A percentile compares a stretch with the other conserved stretches of the same genome.
Evolutionary conservation across 2,113 vertebrate species (phyloP).

Genomic region (Hippopotamus amphibius): DNA sequence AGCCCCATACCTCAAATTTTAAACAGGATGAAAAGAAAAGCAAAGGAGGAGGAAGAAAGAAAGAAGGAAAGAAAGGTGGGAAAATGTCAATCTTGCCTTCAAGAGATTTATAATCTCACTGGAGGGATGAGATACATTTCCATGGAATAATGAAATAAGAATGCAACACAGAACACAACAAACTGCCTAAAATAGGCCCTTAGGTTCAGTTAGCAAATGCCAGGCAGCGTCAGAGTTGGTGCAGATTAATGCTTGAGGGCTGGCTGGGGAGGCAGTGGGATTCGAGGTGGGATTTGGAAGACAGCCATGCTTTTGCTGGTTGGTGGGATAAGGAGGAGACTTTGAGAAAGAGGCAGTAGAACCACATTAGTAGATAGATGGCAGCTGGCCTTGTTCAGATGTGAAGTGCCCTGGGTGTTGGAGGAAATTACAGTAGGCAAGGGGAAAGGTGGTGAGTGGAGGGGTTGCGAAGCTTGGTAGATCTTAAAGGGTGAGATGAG

Average conservation of each 20-base stretch:
- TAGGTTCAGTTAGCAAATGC: not conserved
- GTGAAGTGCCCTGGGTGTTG: rapidly evolving
- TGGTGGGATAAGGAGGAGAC: no score
- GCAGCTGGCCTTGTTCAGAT: not conserved
- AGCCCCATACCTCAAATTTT: not conserved
- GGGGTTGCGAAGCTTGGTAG: no score
- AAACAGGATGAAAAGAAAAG: not conserved
- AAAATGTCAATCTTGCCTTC: not conserved
- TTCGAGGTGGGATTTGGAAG: not conserved
- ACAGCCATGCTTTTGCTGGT: not conserved
- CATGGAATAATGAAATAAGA: not conserved
- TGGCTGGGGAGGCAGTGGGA: not conserved
- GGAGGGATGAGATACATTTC: not conserved
- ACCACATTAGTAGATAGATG: rapidly evolving
- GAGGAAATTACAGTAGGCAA: not conserved
- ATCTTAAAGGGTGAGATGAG: not conserved
- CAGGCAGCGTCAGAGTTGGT: not conserved
- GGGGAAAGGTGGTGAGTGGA: not conserved
- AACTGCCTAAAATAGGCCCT: not conserved
- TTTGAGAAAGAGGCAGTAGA: not conserved
- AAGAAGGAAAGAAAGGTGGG: not conserved
- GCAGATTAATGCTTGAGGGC: not conserved
- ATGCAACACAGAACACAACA: not conserved
- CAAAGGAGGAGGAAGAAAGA: not conserved
- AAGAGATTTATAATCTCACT: not conserved